Percentiles rank a stretch among this genome's conserved stretches.
These are phyloP conservation scores for Gymnopithys bicolor DNA, from an alignment of 2,797 vertebrate genomes.

Conservation along the genomic window DNA sequence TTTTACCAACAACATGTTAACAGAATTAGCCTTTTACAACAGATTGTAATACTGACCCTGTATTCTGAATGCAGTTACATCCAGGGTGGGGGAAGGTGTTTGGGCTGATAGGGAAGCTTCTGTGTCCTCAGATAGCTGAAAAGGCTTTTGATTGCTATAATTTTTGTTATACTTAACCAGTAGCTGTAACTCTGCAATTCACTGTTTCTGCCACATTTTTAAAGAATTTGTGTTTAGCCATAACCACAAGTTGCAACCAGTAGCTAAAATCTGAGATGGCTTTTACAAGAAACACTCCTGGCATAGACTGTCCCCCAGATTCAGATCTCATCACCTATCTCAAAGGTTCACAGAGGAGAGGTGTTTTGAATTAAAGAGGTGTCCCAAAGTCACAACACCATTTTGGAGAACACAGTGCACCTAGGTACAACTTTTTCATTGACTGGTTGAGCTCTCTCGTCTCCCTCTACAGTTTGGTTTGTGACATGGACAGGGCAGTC, in stretches of 20 bases:
- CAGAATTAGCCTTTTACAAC: neutral
- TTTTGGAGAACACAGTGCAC: neutral
- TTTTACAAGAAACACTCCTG: neutral
- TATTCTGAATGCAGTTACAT: neutral
- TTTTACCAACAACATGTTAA: neutral
- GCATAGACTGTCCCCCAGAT: neutral
- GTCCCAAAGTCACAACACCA: neutral
- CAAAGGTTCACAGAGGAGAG: neutral
- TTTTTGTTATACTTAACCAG: neutral
- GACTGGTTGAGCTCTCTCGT: neutral
- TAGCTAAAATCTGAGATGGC: neutral
- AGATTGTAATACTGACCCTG: neutral
- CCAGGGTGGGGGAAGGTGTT: neutral
- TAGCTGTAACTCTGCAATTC: neutral
- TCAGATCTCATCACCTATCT: fast-evolving
- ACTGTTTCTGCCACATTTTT: neutral
- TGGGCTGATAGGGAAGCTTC: neutral
- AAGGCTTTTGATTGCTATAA: neutral
- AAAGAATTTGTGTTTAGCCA: neutral
- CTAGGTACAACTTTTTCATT: neutral
- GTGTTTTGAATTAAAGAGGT: neutral
- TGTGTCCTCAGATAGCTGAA: neutral
- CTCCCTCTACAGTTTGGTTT: neutral
- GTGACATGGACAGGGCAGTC: neutral
- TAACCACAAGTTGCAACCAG: neutral